Conservation (phyloP, 2,113 vertebrate species). For the Cynoglossus semilaevis region DNA sequence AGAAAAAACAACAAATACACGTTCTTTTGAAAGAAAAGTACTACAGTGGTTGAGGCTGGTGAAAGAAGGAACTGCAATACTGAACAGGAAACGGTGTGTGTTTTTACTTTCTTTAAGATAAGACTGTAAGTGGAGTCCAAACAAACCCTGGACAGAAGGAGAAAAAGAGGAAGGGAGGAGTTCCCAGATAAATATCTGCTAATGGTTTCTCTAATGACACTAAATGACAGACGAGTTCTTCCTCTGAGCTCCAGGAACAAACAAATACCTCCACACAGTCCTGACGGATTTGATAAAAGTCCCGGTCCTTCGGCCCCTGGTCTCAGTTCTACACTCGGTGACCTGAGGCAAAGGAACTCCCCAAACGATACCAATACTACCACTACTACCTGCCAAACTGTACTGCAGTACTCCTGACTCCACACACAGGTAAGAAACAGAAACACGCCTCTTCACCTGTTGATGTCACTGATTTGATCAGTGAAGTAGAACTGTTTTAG, state of each 20-base stretch:
- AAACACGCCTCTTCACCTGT: too few species aligned
- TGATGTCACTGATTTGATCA: background rate
- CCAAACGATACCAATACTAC: background rate
- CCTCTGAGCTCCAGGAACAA: conserved; percentile 73
- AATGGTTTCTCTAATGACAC: conserved; percentile 77
- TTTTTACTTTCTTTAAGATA: conserved; percentile 21
- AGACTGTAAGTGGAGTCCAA: conserved; percentile 41
- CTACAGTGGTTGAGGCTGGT: too few species aligned
- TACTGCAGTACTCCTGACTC: conserved; percentile 4
- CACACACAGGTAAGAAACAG: conserved; percentile 44
- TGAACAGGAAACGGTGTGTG: conserved; percentile 33
- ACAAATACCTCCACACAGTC: conserved; percentile 66
- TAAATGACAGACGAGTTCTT: conserved; percentile 79
- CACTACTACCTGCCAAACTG: too few species aligned
- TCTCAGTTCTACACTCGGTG: conserved; percentile 39
- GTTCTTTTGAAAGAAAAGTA: too few species aligned
- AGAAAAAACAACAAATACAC: too few species aligned
- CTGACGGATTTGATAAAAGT: conserved; percentile 49
- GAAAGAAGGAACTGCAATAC: too few species aligned
- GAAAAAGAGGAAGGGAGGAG: conserved; percentile 73
- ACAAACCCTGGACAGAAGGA: conserved; percentile 63
- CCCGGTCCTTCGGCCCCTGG: background rate
- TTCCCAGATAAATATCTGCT: conserved; percentile 78
- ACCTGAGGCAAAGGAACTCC: conserved; percentile 17
- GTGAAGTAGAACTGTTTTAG: background rate